A percentile compares a stretch with the other conserved stretches of the same genome.
These are phyloP conservation scores for Aratinga solstitialis DNA, from an alignment of 2,797 vertebrate genomes.

Conservation along the genomic window DNA sequence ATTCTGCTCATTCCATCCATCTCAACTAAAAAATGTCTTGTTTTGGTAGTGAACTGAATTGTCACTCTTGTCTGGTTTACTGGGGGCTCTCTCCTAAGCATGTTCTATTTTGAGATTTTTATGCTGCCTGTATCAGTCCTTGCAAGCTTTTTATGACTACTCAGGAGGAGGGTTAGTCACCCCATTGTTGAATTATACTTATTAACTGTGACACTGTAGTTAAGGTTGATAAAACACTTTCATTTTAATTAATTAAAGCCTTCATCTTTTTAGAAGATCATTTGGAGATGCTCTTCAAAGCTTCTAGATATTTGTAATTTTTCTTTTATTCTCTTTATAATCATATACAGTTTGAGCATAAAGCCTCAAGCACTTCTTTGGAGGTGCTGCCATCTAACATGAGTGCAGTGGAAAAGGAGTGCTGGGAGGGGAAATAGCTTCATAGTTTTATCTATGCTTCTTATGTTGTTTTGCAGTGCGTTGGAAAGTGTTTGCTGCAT, in stretches of 20 bases:
- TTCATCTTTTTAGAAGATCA: neutral
- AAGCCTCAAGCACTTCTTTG: neutral
- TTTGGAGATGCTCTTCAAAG: neutral
- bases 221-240: neutral
- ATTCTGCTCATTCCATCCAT: neutral
- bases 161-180: neutral
- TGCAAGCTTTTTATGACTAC: neutral
- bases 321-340: neutral
- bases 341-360: neutral
- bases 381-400: neutral
- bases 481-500: neutral
- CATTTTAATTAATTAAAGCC: slow-evolving; percentile 16
- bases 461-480: neutral
- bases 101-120: neutral
- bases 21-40: neutral
- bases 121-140: neutral
- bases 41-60: neutral
- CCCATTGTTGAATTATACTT: neutral
- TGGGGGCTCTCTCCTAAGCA: neutral
- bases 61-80: neutral
- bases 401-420: neutral
- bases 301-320: neutral
- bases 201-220: neutral
- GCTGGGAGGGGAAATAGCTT: neutral
- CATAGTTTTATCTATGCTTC: neutral